These are phyloP conservation scores for Tangara arthus DNA, from an alignment of 2,797 vertebrate species.

Conservation along the genomic window DNA sequence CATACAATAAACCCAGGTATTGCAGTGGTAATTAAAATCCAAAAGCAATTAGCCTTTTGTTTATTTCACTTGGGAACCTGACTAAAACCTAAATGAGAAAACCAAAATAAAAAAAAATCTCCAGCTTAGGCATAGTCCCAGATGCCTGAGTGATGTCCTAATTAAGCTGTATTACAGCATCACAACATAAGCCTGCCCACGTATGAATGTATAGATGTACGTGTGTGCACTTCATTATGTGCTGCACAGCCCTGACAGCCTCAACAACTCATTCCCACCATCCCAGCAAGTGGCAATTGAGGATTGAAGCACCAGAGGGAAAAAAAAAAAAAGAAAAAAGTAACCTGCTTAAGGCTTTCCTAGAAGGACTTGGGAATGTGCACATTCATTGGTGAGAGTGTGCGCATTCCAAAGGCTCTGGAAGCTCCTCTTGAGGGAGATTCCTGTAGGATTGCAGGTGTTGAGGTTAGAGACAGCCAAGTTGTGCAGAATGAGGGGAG, in stretches of 20 bases:
- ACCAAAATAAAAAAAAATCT: neutral
- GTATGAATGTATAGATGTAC: neutral
- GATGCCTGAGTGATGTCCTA: constrained; percentile 74
- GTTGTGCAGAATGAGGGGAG: neutral
- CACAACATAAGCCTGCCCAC: constrained; percentile 46
- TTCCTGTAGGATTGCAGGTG: neutral
- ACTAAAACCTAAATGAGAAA: constrained; percentile 72
- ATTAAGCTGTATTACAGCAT: constrained; percentile 71
- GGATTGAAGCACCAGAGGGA: neutral
- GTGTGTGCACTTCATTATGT: constrained; percentile 59
- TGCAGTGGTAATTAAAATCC: constrained; percentile 73
- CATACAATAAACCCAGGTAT: constrained; percentile 73
- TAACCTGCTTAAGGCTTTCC: neutral
- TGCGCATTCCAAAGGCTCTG: neutral
- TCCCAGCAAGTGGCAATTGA: neutral
- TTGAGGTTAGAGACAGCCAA: neutral
- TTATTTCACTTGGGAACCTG: constrained; percentile 71
- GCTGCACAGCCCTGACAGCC: constrained; percentile 40
- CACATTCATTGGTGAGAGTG: neutral
- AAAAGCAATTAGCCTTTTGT: constrained; percentile 80
- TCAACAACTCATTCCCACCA: constrained; percentile 31
- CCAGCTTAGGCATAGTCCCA: constrained; percentile 61
- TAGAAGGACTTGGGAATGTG: neutral
- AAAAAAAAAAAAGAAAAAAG: neutral
- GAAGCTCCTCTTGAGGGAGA: no score